A percentile compares a stretch with the other conserved stretches of the same genome.
Evolutionary conservation across 2,888 invertebrate genomes (phyloP).

Genomic region (Caenorhabditis sp.): DNA sequence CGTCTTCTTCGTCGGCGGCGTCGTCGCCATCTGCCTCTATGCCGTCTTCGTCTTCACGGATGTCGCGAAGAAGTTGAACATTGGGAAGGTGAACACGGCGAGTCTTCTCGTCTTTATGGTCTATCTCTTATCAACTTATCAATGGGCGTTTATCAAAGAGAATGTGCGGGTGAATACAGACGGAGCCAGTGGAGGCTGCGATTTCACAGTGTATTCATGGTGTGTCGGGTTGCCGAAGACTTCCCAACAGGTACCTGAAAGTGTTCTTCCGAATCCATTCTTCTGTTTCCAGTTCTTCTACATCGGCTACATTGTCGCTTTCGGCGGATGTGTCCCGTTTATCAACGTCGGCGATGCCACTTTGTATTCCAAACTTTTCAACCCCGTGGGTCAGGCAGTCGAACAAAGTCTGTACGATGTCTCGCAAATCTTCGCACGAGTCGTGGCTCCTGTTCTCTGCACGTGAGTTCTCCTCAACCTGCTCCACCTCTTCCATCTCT

Average conservation of each 20-base stretch:
- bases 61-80: conserved; percentile 42
- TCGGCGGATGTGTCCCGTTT: conserved; percentile 55
- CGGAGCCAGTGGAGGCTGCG: conserved; percentile 47
- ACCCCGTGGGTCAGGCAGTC: conserved; percentile 55
- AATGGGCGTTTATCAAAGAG: conserved; percentile 36
- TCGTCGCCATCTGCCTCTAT: conserved; percentile 44
- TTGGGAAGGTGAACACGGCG: conserved; percentile 50
- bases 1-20: conserved; percentile 39
- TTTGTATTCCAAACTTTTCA: conserved; percentile 53
- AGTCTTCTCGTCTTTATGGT: conserved; percentile 33
- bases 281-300: conserved; percentile 39
- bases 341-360: conserved; percentile 59
- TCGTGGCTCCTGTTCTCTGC: conserved; percentile 54
- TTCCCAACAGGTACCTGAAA: conserved; percentile 16
- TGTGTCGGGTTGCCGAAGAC: conserved; percentile 30
- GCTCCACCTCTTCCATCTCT: background rate
- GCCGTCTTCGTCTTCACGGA: conserved; percentile 39
- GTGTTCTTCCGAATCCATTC: background rate
- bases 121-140: conserved; percentile 53
- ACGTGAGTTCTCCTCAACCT: conserved; percentile 35
- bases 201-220: conserved; percentile 42
- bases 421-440: conserved; percentile 48
- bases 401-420: conserved; percentile 56
- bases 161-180: conserved; percentile 36
- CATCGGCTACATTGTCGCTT: conserved; percentile 45